Percentiles rank a stretch among this genome's conserved stretches.
Evolutionary conservation across 2,888 invertebrate genomes (phyloP).

Genomic region (Deilephila porcellus): DNA sequence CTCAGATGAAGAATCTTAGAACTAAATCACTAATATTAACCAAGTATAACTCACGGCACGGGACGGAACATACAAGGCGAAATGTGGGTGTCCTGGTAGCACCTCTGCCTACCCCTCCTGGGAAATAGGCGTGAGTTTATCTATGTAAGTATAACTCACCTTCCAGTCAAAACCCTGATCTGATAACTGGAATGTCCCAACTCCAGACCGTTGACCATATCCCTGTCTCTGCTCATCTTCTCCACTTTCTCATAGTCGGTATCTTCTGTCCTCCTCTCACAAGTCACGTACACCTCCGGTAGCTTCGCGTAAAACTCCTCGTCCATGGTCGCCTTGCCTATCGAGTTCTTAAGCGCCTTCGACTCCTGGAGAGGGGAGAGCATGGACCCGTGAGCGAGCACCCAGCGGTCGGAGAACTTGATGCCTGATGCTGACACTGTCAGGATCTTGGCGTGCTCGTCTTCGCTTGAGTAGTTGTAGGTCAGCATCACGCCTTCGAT

Average conservation of each 20-base stretch:
- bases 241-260: constrained; percentile 67
- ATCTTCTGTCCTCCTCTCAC: constrained; percentile 62
- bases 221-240: constrained; percentile 66
- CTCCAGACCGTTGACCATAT: constrained; percentile 53
- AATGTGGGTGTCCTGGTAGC: too few species aligned
- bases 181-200: constrained; percentile 75
- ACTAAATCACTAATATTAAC: neutral
- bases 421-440: constrained; percentile 82
- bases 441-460: constrained; percentile 75
- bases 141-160: constrained; percentile 46
- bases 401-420: constrained; percentile 80
- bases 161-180: constrained; percentile 73
- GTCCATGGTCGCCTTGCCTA: constrained; percentile 71
- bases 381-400: constrained; percentile 82
- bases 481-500: constrained; percentile 81
- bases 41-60: neutral
- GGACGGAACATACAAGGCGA: too few species aligned
- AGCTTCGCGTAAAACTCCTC: constrained; percentile 75
- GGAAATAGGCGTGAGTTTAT: too few species aligned
- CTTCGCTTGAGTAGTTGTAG: constrained; percentile 73
- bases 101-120: too few species aligned
- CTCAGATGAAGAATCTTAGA: neutral
- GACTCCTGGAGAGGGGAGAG: constrained; percentile 76
- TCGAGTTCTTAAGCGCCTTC: constrained; percentile 64
- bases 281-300: constrained; percentile 77